phyloP scores from a whole-genome alignment of 1,140 invertebrate genomes.

The Nephila pilipes region DNA sequence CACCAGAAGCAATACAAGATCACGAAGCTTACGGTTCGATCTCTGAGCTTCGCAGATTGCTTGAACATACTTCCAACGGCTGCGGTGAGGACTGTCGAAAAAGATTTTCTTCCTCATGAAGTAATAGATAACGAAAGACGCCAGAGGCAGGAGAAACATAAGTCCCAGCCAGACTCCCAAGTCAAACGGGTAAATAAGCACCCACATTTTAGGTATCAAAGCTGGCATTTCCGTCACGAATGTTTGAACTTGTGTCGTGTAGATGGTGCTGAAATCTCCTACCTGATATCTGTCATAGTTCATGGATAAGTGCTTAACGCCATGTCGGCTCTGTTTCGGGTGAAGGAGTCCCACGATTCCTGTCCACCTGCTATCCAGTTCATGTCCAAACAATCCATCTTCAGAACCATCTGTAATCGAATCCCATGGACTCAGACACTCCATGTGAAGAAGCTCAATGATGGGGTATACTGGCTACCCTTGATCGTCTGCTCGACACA shows the following conservation, averaged over 20 bases:
- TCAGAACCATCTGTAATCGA: background rate
- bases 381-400: slow-evolving; percentile 40
- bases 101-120: background rate
- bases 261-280: slow-evolving; percentile 4
- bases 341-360: slow-evolving; percentile 39
- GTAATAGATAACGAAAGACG: background rate
- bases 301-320: slow-evolving; percentile 36
- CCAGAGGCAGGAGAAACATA: background rate
- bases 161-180: background rate
- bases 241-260: background rate
- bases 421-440: background rate
- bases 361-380: background rate
- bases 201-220: background rate
- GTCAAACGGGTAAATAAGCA: slow-evolving; percentile 13
- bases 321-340: background rate
- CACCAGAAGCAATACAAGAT: slow-evolving; percentile 12
- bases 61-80: background rate
- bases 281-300: background rate
- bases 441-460: too few relatives aligned
- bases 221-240: slow-evolving; percentile 13
- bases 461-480: too few relatives aligned
- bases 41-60: background rate
- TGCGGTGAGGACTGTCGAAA: background rate
- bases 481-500: too few relatives aligned
- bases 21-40: background rate